These are phyloP conservation scores for Lasius fuliginosus DNA, from an alignment of 2,888 invertebrate genomes.

Conservation along the genomic window DNA sequence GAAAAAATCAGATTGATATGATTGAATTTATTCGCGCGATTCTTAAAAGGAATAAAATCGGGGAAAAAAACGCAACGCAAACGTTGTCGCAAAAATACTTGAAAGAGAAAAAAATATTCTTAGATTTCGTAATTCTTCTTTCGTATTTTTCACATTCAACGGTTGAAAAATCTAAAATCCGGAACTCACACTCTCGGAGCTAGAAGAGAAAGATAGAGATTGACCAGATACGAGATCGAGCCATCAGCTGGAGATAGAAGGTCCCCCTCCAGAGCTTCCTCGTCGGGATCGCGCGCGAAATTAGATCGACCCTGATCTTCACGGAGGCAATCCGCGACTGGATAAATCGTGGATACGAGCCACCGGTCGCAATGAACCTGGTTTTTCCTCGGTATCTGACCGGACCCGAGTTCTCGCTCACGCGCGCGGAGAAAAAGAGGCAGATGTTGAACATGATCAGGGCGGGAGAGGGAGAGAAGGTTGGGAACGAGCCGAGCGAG, in stretches of 20 bases:
- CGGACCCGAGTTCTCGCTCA: slow-evolving; percentile 1
- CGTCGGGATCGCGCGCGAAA: slow-evolving; percentile 42
- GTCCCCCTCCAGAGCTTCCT: not conserved
- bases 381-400: slow-evolving; percentile 7
- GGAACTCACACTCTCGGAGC: not conserved
- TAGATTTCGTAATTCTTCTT: not conserved
- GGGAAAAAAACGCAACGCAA: not conserved
- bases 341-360: slow-evolving; percentile 43
- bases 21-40: not conserved
- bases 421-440: slow-evolving; percentile 12
- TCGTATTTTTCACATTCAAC: slow-evolving; percentile 16
- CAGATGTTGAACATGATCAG: slow-evolving; percentile 48
- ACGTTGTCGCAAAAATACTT: not conserved
- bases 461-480: not conserved
- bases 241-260: slow-evolving; percentile 39
- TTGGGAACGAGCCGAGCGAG: slow-evolving; percentile 27
- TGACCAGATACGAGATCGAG: slow-evolving; percentile 45
- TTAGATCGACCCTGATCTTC: slow-evolving; percentile 47
- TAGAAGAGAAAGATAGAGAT: slow-evolving; percentile 25
- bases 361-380: slow-evolving; percentile 39
- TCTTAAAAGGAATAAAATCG: not conserved
- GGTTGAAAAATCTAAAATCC: slow-evolving; percentile 19
- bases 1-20: not conserved
- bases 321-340: slow-evolving; percentile 47
- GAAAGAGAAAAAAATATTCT: slow-evolving; percentile 24